phyloP scores from a whole-genome alignment of 2,888 invertebrate genomes.

The Mythimna loreyi region DNA sequence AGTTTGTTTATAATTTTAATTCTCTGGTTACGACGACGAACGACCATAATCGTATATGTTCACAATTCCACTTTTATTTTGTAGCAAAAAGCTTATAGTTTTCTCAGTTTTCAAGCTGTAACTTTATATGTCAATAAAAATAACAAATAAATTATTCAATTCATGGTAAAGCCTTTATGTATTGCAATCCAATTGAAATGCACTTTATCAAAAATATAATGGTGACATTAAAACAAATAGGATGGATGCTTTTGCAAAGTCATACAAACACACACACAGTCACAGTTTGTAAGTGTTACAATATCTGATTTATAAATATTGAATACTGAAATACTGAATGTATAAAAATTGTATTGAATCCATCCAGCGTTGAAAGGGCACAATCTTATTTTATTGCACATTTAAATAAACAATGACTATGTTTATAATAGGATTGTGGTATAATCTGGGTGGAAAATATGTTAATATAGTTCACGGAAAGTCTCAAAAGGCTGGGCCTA shows the following conservation, averaged over 20 bases:
- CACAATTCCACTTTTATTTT: background rate
- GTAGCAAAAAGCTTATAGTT: background rate
- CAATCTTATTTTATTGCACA: constrained; percentile 48
- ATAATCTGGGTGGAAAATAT: constrained; percentile 6
- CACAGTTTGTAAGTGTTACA: constrained; percentile 12
- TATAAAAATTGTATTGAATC: constrained; percentile 16
- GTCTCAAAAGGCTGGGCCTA: constrained; percentile 1
- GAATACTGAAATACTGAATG: no score
- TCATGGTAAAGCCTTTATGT: constrained; percentile 21
- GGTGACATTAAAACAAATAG: constrained; percentile 42
- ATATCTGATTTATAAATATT: constrained; percentile 34
- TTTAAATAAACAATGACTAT: constrained; percentile 42
- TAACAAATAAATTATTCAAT: constrained; percentile 41
- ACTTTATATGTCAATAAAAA: constrained; percentile 9
- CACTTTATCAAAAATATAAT: constrained; percentile 35
- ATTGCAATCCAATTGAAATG: constrained; percentile 35
- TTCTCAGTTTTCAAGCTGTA: background rate
- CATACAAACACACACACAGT: no score
- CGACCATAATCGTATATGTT: no score
- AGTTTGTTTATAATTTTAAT: no score
- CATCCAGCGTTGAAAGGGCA: constrained; percentile 15
- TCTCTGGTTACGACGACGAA: no score
- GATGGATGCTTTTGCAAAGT: constrained; percentile 22
- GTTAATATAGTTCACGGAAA: constrained; percentile 6
- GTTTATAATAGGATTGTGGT: constrained; percentile 17